These are phyloP conservation scores for Anseranas semipalmata DNA, from an alignment of 2,113 vertebrate genomes.

Conservation along the genomic window DNA sequence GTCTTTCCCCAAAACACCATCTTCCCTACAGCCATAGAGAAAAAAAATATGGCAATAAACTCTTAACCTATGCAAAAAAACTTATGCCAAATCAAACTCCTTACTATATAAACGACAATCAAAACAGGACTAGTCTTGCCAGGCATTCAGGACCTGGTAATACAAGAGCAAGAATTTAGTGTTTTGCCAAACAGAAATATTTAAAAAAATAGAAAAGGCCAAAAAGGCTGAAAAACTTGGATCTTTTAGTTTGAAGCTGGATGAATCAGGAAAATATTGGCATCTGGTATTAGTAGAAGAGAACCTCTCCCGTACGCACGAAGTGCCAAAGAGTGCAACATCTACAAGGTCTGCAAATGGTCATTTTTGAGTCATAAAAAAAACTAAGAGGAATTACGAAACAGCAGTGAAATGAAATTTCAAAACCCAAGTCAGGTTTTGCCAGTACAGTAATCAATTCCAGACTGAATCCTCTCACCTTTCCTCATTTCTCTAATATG, in stretches of 20 bases:
- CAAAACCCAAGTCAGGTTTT: neutral
- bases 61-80: neutral
- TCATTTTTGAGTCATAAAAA: neutral
- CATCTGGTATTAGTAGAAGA: neutral
- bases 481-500: neutral
- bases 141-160: neutral
- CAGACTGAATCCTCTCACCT: slow-evolving; percentile 1
- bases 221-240: neutral
- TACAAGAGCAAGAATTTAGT: neutral
- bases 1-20: neutral
- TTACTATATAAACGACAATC: neutral
- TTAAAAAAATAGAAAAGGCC: neutral
- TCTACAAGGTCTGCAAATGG: neutral
- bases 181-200: neutral
- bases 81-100: neutral
- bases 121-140: neutral
- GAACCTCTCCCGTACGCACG: neutral
- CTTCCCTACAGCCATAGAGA: neutral
- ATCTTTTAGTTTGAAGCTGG: neutral
- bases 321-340: neutral
- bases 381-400: neutral
- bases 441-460: neutral
- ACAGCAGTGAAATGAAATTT: neutral
- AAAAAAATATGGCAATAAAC: neutral
- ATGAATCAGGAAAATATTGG: neutral